Percentiles rank a stretch among this genome's conserved stretches.
Evolutionary conservation across 2,113 vertebrate species (phyloP).

Genomic region (Empidonax traillii): DNA sequence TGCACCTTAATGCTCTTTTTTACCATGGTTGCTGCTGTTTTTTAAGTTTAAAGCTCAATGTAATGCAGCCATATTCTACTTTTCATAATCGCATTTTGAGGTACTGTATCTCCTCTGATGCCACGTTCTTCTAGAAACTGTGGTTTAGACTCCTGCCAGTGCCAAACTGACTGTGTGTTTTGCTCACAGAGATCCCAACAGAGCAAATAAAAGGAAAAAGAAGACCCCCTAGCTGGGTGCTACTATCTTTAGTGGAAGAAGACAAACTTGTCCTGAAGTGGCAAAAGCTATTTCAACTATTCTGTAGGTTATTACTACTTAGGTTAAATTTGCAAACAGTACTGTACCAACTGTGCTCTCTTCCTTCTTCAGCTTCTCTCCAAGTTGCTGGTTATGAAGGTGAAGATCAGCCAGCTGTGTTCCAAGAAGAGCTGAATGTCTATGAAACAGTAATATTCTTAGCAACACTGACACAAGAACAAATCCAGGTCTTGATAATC

Average conservation of each 20-base stretch:
- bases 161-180: neutral
- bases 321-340: neutral
- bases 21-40: neutral
- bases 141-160: neutral
- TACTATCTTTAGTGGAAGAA: neutral
- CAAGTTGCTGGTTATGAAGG: constrained; percentile 83
- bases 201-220: neutral
- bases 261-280: neutral
- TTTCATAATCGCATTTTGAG: neutral
- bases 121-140: neutral
- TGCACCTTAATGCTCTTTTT: neutral
- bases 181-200: neutral
- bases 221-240: neutral
- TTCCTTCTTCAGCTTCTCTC: constrained; percentile 77
- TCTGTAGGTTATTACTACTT: neutral
- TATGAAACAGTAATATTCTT: constrained; percentile 59
- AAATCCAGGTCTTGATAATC: neutral
- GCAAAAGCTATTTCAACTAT: neutral
- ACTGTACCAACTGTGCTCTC: constrained; percentile 84
- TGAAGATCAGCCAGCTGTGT: constrained; percentile 89
- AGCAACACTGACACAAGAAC: neutral
- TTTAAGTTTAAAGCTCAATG: neutral
- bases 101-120: neutral
- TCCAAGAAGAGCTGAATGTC: constrained; percentile 83
- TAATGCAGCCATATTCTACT: neutral